Conservation (phyloP, 2,797 vertebrate genomes). For the Anguilla megastoma region DNA sequence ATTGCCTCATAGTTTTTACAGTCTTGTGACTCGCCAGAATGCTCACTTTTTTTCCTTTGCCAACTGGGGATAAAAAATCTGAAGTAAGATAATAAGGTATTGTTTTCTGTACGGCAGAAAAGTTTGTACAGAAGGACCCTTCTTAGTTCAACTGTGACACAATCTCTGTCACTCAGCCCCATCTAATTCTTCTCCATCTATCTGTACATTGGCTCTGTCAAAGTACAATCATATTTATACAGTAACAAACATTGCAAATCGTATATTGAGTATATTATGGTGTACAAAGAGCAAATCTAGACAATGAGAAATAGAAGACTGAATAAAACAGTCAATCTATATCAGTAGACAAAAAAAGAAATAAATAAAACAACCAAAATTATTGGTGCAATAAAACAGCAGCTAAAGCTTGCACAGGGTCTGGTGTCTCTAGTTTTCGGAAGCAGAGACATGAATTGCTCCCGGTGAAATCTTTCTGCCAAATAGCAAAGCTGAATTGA, state of each 20-base stretch:
- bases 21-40: not conserved
- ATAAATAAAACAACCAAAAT: not conserved
- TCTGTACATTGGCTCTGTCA: not conserved
- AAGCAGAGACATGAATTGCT: not conserved
- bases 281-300: not conserved
- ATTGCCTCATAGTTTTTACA: not conserved
- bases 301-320: not conserved
- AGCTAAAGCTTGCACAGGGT: not conserved
- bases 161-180: not conserved
- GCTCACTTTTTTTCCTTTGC: conserved; percentile 1
- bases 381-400: not conserved
- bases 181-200: not conserved
- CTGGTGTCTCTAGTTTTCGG: not conserved
- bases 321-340: not conserved
- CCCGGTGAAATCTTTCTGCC: not conserved
- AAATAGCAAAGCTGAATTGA: not conserved
- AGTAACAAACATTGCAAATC: not conserved
- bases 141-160: not conserved
- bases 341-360: not conserved
- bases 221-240: not conserved
- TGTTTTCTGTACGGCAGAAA: not conserved
- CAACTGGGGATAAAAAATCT: not conserved
- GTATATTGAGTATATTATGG: not conserved
- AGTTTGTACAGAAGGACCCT: not conserved
- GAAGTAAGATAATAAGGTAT: not conserved